phyloP scores from a whole-genome alignment of 92 coral and sea anemone genomes.

The Desmophyllum pertusum region DNA sequence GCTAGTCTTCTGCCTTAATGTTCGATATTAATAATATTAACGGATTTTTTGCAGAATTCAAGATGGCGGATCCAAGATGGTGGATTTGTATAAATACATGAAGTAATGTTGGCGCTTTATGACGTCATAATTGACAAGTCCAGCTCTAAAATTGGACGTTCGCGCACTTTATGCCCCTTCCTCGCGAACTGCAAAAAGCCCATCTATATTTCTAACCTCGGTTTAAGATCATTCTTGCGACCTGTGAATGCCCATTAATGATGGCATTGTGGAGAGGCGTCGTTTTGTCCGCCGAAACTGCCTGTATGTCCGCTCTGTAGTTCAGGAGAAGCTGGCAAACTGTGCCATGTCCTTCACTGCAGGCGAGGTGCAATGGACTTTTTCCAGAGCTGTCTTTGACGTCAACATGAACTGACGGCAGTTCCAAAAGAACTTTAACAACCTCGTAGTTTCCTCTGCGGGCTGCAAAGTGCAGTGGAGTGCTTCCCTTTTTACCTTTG shows the following conservation, averaged over 20 bases:
- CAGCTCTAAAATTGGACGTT: too few relatives aligned
- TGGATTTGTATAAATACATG: too few relatives aligned
- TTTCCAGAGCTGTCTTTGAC: slow-evolving; percentile 53
- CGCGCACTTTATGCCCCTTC: too few relatives aligned
- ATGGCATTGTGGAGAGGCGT: slow-evolving; percentile 75
- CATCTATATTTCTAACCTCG: slow-evolving; percentile 45
- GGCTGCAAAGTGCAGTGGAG: slow-evolving; percentile 78
- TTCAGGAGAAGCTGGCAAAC: slow-evolving; percentile 53
- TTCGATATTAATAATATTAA: too few relatives aligned
- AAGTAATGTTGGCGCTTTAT: too few relatives aligned
- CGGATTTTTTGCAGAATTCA: too few relatives aligned
- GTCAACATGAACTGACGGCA: slow-evolving; percentile 43
- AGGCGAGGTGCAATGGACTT: slow-evolving; percentile 75
- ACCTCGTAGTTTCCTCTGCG: slow-evolving; percentile 67
- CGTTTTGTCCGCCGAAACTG: slow-evolving; percentile 55
- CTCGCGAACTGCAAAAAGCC: not conserved
- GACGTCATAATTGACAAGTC: too few relatives aligned
- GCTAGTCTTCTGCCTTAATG: too few relatives aligned
- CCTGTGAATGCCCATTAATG: slow-evolving; percentile 48
- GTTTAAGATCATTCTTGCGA: slow-evolving; percentile 50
- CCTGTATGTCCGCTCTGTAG: slow-evolving; percentile 62
- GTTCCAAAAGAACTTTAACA: slow-evolving; percentile 51
- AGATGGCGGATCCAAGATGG: too few relatives aligned
- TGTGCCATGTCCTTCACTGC: slow-evolving; percentile 60
- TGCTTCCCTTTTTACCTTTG: slow-evolving; percentile 43